Evolutionary conservation across 2,113 vertebrate genomes (phyloP).

Genomic region (Sinocyclocheilus rhinocerous): DNA sequence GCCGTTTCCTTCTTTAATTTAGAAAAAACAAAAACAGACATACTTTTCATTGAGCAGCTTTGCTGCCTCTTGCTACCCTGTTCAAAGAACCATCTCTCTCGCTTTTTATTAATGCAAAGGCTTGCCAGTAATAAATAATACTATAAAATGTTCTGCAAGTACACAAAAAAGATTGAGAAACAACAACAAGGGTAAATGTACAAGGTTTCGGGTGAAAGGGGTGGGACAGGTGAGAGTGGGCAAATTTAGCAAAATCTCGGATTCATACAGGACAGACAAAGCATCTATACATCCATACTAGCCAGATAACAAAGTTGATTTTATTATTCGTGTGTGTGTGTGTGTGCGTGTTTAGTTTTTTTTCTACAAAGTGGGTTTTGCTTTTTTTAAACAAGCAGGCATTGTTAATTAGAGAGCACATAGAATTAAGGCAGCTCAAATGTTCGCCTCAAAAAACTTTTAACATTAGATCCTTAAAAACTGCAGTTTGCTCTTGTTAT

Average conservation of each 20-base stretch:
- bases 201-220: constrained; percentile 61
- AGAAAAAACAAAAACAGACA: constrained; percentile 63
- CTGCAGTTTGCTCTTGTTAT: constrained; percentile 46
- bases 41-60: constrained; percentile 65
- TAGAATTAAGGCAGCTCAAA: constrained; percentile 82
- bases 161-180: constrained; percentile 79
- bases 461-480: constrained; percentile 66
- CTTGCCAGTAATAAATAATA: constrained; percentile 84
- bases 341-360: constrained; percentile 63
- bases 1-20: constrained; percentile 69
- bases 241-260: constrained; percentile 73
- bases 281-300: constrained; percentile 81
- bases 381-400: constrained; percentile 60
- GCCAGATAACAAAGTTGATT: constrained; percentile 75
- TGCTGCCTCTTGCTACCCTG: constrained; percentile 63
- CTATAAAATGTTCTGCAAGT: constrained; percentile 78
- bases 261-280: constrained; percentile 77
- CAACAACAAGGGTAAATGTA: constrained; percentile 77
- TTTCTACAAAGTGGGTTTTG: constrained; percentile 62
- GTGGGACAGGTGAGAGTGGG: constrained; percentile 35
- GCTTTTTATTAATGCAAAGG: constrained; percentile 71
- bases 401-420: constrained; percentile 70
- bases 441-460: constrained; percentile 70
- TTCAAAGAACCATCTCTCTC: constrained; percentile 66
- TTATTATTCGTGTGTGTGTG: constrained; percentile 68